Conservation (phyloP, 2,888 invertebrate genomes). For the Acrocyrtus sp. region DNA sequence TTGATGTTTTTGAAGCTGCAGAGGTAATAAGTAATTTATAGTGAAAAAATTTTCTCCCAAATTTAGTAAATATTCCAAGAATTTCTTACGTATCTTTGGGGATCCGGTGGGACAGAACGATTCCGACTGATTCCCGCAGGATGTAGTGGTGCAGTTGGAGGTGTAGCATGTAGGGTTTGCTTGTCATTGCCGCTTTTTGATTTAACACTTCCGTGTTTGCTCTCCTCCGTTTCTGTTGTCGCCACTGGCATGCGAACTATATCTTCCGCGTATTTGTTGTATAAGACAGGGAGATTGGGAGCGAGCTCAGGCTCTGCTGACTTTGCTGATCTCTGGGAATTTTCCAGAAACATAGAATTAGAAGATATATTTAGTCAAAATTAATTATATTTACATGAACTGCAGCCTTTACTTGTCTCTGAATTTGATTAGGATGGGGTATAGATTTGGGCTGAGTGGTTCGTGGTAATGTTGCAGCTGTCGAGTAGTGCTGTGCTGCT, state of each 20-base stretch:
- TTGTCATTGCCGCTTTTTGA: constrained; percentile 51
- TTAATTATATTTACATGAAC: neutral
- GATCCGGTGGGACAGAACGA: constrained; percentile 58
- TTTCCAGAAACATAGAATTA: neutral
- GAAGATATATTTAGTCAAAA: no score
- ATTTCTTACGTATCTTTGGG: constrained; percentile 24
- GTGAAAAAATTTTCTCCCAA: neutral
- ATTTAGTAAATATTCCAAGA: neutral
- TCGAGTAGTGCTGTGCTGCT: constrained; percentile 40
- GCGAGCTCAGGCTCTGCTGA: constrained; percentile 60
- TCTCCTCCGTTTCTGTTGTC: constrained; percentile 68
- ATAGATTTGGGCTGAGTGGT: constrained; percentile 53
- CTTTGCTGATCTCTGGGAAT: constrained; percentile 57
- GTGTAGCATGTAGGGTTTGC: neutral
- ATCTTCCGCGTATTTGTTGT: constrained; percentile 75
- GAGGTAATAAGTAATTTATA: neutral
- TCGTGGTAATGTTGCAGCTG: constrained; percentile 55
- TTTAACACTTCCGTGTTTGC: constrained; percentile 53
- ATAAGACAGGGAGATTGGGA: constrained; percentile 71
- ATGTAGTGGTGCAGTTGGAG: constrained; percentile 30
- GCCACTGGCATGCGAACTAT: constrained; percentile 33
- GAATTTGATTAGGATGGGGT: constrained; percentile 34
- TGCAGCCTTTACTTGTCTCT: neutral
- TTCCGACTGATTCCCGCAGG: constrained; percentile 44
- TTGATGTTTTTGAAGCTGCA: constrained; percentile 65